Conservation (phyloP, 2,888 invertebrate genomes). For the Halocaridina rubra region DNA sequence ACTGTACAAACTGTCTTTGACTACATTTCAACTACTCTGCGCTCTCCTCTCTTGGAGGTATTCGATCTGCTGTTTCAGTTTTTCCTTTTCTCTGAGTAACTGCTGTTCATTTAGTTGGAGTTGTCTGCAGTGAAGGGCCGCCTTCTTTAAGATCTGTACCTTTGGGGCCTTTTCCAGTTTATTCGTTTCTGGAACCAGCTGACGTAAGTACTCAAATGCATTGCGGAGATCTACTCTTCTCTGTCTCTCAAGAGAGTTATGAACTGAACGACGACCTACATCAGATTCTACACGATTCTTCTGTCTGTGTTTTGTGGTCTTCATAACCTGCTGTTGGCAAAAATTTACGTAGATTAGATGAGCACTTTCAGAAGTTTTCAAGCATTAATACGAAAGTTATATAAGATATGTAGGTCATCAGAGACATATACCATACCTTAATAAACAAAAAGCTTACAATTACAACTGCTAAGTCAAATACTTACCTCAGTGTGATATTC, state of each 20-base stretch:
- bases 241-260: constrained; percentile 93
- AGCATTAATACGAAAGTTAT: too few relatives aligned
- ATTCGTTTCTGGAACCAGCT: constrained; percentile 81
- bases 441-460: neutral
- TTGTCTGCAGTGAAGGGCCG: constrained; percentile 69
- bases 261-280: constrained; percentile 67
- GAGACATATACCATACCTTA: too few relatives aligned
- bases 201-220: constrained; percentile 84
- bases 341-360: too few relatives aligned
- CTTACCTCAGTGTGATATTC: constrained; percentile 48
- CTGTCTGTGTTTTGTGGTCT: constrained; percentile 38
- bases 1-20: constrained; percentile 52
- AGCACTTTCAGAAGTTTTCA: too few relatives aligned
- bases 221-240: constrained; percentile 88
- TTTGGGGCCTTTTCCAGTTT: constrained; percentile 87
- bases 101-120: constrained; percentile 24
- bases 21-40: constrained; percentile 1
- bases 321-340: constrained; percentile 44
- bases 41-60: constrained; percentile 27
- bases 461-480: neutral
- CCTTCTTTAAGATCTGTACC: constrained; percentile 85
- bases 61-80: constrained; percentile 25
- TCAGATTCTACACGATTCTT: constrained; percentile 34
- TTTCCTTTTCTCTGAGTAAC: constrained; percentile 38
- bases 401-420: too few relatives aligned